Evolutionary conservation across 2,888 invertebrate genomes (phyloP), one percentile per base, ranked within the genome.

Genomic region (Mellilla xanthometata): DNA sequence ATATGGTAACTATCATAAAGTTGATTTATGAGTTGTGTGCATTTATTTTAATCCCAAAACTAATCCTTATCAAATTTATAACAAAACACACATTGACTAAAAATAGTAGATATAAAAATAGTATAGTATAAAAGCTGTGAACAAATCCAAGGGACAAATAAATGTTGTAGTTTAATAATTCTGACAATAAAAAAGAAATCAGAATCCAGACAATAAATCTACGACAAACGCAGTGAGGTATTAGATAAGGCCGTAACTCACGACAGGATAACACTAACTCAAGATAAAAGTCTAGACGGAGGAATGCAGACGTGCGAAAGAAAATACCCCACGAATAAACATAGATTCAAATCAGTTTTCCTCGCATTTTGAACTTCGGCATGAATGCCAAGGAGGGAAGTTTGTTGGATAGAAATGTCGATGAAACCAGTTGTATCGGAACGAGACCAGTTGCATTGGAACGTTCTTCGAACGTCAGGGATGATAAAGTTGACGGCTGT

Each of bases 401-500:
- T n/a, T 9, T 26, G 7, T 23, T 35, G 11, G 15, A 23, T 15
- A 9, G 27, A 11, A 35, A 35, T 26, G 26, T 49, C 33, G 15
- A 5, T 6, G 31, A 48, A 45, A 54, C 52, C 54, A 54, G 57
- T 58, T 62, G 64, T 60, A 54, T 62, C 65, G 57, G 52, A 66
- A 5, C 15, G 31, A 48, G 44, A 54, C 52, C 54, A 54, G 57
- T 58, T 62, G 64, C 61, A 54, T 62, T 65, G 57, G 52, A 66
- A 62, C 66, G 62, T 72, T 72, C n/a, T 69, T 60, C 58, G 58
- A 51, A 62, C 60, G 65, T 72, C 68, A 64, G 59, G 56, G 53
- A 57, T 65, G 73, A 76, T 77, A 78, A 72, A 77, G 73, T 68
- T 65, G 49, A 47, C 55, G 53, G 45, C 56, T 61, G 54, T 57